These are phyloP conservation scores for Tetrao urogallus DNA, from an alignment of 2,113 vertebrate species.

Conservation along the genomic window DNA sequence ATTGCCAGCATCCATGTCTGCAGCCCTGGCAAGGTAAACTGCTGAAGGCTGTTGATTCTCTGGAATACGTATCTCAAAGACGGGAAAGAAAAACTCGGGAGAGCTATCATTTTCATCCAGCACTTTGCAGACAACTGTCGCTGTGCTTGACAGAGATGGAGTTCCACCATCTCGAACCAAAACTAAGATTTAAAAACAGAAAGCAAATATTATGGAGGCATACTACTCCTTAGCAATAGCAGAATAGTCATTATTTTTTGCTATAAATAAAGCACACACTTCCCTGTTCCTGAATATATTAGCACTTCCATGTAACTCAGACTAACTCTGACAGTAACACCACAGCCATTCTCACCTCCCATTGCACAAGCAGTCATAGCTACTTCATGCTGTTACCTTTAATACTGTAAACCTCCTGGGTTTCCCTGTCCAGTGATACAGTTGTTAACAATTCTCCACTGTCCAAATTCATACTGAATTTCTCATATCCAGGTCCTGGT, in stretches of 20 bases:
- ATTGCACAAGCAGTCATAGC: neutral
- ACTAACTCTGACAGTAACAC: neutral
- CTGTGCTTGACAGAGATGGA: slow-evolving; percentile 77
- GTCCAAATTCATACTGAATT: slow-evolving; percentile 84
- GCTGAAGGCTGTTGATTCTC: slow-evolving; percentile 87
- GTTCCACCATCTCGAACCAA: slow-evolving; percentile 84
- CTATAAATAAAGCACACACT: neutral
- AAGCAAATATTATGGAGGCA: neutral
- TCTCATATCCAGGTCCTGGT: slow-evolving; percentile 83
- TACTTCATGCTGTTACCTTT: slow-evolving; percentile 79
- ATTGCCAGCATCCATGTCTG: slow-evolving; percentile 83
- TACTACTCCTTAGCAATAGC: neutral
- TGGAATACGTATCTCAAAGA: slow-evolving; percentile 79
- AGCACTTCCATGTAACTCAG: neutral
- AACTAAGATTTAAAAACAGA: slow-evolving; percentile 77
- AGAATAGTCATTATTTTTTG: neutral
- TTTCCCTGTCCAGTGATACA: slow-evolving; percentile 86
- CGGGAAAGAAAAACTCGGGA: slow-evolving; percentile 80
- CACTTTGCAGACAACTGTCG: slow-evolving; percentile 82
- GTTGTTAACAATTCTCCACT: slow-evolving; percentile 85
- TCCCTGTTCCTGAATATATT: neutral
- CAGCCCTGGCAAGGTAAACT: slow-evolving; percentile 78
- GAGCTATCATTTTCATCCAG: slow-evolving; percentile 91
- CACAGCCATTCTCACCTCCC: neutral
- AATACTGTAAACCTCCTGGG: slow-evolving; percentile 81